phyloP scores from a whole-genome alignment of 2,888 invertebrate genomes.

The Germaria angustata region DNA sequence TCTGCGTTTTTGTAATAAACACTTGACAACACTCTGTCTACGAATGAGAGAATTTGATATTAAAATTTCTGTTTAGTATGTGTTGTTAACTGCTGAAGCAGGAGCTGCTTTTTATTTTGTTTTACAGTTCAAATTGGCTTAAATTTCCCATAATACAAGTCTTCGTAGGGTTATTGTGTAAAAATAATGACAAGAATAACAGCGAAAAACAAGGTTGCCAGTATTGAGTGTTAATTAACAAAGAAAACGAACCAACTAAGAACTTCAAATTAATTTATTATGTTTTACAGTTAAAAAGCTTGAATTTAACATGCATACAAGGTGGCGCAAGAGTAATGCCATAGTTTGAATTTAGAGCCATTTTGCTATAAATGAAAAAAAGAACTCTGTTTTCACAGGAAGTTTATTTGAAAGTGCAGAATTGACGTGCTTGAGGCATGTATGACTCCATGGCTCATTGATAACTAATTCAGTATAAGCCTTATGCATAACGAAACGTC shows the following conservation, averaged over 20 bases:
- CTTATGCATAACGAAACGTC: no score
- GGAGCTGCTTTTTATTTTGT: slow-evolving; percentile 38
- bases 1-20: neutral
- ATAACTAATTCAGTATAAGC: no score
- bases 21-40: neutral
- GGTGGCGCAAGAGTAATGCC: no score
- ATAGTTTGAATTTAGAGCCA: no score
- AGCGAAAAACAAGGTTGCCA: slow-evolving; percentile 50
- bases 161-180: slow-evolving; percentile 42
- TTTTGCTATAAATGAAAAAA: no score
- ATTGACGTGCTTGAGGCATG: no score
- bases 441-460: no score
- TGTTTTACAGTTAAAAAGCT: slow-evolving; percentile 32
- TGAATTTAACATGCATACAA: no score
- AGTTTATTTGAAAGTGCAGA: no score
- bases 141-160: slow-evolving; percentile 50
- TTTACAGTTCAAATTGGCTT: slow-evolving; percentile 60
- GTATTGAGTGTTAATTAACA: slow-evolving; percentile 38
- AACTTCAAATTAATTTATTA: neutral
- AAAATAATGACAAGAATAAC: slow-evolving; percentile 13
- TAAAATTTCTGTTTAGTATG: slow-evolving; percentile 67
- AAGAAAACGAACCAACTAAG: slow-evolving; percentile 5
- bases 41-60: slow-evolving; percentile 63
- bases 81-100: slow-evolving; percentile 38
- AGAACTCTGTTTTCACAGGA: no score